Conservation (phyloP, 2,888 invertebrate species). For the Cantharis rustica region DNA sequence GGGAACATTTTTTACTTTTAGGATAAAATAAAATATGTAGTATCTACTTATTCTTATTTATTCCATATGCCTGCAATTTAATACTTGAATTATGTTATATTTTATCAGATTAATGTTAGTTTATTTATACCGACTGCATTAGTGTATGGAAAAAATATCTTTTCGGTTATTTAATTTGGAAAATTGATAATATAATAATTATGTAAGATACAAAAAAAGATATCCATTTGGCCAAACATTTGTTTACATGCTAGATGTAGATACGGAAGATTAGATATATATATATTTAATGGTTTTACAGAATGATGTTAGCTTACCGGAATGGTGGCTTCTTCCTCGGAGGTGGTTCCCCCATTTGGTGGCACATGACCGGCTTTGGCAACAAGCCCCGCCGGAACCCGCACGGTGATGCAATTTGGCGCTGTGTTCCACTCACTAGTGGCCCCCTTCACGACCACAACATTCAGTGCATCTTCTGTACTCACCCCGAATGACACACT, state of each 20-base stretch:
- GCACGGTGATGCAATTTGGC: conserved; percentile 56
- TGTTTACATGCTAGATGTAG: neutral
- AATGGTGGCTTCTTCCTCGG: conserved; percentile 58
- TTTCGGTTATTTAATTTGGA: neutral
- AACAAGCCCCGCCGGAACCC: conserved; percentile 57
- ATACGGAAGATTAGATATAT: neutral
- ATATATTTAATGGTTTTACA: neutral
- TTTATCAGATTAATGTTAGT: neutral
- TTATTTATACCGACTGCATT: neutral
- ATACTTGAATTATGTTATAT: too few relatives aligned
- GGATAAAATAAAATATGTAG: neutral
- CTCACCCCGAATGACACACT: conserved; percentile 36
- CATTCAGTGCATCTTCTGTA: conserved; percentile 49
- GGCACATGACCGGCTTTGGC: conserved; percentile 58
- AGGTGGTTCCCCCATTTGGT: conserved; percentile 57
- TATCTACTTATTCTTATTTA: neutral
- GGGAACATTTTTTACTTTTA: neutral
- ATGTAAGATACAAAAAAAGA: neutral
- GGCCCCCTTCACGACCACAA: conserved; percentile 47
- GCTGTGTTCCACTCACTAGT: conserved; percentile 52
- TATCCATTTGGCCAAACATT: neutral
- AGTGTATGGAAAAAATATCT: neutral
- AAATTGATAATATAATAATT: neutral
- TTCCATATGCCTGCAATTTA: too few relatives aligned
- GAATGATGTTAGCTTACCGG: conserved; percentile 49